Percentiles rank a stretch among this genome's conserved stretches.
Conservation (phyloP, 2,113 vertebrate species). For the Malurus elegans region DNA sequence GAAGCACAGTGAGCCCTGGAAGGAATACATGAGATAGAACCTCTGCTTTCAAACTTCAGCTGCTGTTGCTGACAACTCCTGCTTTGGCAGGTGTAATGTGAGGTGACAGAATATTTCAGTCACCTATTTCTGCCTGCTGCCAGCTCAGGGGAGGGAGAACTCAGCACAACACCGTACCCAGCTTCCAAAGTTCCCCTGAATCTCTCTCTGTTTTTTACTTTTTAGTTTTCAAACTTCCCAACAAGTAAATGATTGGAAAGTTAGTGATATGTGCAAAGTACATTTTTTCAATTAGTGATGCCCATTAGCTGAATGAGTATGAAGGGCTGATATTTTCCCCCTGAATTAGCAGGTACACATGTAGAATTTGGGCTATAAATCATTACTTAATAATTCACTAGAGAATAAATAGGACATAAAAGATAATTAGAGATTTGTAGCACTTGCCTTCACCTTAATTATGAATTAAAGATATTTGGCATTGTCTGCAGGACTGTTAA, state of each 20-base stretch:
- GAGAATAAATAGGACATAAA: slow-evolving; percentile 72
- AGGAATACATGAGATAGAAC: background rate
- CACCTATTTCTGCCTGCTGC: background rate
- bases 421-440: slow-evolving; percentile 67
- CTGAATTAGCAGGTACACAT: slow-evolving; percentile 66
- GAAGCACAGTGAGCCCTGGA: background rate
- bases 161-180: background rate
- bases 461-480: slow-evolving; percentile 63
- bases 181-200: background rate
- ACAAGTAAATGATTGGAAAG: slow-evolving; percentile 59
- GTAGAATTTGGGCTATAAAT: slow-evolving; percentile 62
- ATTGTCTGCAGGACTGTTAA: slow-evolving; percentile 46
- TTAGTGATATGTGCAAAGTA: slow-evolving; percentile 58
- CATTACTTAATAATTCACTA: slow-evolving; percentile 69
- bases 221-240: slow-evolving; percentile 48
- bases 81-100: background rate
- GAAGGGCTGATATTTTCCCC: slow-evolving; percentile 44
- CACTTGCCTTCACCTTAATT: slow-evolving; percentile 69
- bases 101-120: slow-evolving; percentile 6
- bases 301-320: slow-evolving; percentile 60
- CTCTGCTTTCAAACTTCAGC: background rate
- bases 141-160: background rate
- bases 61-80: background rate
- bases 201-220: background rate
- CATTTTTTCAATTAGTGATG: slow-evolving; percentile 64